Evolutionary conservation across 2,113 vertebrate species (phyloP).

Genomic region (Acanthisitta chloris): DNA sequence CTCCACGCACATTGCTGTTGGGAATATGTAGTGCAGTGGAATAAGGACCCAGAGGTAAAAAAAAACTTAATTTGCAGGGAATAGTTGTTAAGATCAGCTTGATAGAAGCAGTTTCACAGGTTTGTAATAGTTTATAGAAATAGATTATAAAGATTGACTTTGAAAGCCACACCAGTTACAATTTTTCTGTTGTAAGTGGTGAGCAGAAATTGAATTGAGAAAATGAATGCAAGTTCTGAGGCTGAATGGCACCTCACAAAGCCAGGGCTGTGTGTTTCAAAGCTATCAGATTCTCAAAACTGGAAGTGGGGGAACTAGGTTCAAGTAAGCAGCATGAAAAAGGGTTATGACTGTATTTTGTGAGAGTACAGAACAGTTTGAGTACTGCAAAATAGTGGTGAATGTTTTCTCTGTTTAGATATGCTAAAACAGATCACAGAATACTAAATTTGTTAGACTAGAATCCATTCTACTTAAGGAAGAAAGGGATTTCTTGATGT

Average conservation of each 20-base stretch:
- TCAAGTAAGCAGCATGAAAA: neutral
- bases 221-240: neutral
- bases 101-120: neutral
- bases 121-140: neutral
- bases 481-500: neutral
- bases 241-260: neutral
- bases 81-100: neutral
- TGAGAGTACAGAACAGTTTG: neutral
- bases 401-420: neutral
- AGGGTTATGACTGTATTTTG: neutral
- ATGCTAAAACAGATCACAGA: neutral
- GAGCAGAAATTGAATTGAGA: neutral
- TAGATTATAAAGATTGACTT: neutral
- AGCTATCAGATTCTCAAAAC: neutral
- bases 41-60: constrained; percentile 93
- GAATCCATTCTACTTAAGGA: neutral
- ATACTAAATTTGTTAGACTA: neutral
- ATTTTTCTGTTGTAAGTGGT: neutral
- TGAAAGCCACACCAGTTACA: neutral
- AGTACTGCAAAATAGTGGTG: neutral
- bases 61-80: neutral
- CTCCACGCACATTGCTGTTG: constrained; percentile 93
- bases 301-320: neutral
- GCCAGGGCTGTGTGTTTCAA: neutral
- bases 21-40: constrained; percentile 98